A percentile compares a stretch with the other conserved stretches of the same genome.
Conservation (phyloP, 2,797 vertebrate species). For the Acrossocheilus wenchowensis region DNA sequence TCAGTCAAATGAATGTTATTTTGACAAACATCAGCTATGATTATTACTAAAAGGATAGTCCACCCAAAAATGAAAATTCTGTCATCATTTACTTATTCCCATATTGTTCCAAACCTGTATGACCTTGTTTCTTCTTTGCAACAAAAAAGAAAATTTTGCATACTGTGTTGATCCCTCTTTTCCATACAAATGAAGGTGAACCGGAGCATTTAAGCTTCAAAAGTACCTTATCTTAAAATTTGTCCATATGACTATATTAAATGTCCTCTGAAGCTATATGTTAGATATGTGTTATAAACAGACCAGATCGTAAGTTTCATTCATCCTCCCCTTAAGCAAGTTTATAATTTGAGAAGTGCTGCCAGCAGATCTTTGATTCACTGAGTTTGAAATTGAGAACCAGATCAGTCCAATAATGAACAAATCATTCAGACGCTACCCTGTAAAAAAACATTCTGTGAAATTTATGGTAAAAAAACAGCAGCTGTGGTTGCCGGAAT, state of each 20-base stretch:
- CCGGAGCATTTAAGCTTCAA: background rate
- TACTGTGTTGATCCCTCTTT: background rate
- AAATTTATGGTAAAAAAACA: too few species aligned
- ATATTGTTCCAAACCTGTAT: background rate
- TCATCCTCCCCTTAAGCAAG: background rate
- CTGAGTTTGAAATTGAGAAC: background rate
- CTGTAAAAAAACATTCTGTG: too few species aligned
- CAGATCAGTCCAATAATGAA: background rate
- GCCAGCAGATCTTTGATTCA: background rate
- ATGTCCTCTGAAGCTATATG: background rate
- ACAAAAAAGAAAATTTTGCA: background rate
- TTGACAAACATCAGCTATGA: background rate
- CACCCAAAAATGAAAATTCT: background rate
- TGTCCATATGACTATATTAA: background rate
- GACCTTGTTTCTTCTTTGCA: background rate
- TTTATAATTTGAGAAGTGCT: background rate
- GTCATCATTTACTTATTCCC: background rate
- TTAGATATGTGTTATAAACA: background rate
- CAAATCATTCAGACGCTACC: background rate
- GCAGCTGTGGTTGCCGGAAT: too few species aligned
- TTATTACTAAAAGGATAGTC: background rate
- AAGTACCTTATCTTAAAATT: background rate
- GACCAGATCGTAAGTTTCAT: background rate
- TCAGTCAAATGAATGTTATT: background rate
- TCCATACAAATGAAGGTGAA: background rate